These are phyloP conservation scores for Theristicus caerulescens DNA, from an alignment of 2,113 vertebrate genomes.

Conservation along the genomic window DNA sequence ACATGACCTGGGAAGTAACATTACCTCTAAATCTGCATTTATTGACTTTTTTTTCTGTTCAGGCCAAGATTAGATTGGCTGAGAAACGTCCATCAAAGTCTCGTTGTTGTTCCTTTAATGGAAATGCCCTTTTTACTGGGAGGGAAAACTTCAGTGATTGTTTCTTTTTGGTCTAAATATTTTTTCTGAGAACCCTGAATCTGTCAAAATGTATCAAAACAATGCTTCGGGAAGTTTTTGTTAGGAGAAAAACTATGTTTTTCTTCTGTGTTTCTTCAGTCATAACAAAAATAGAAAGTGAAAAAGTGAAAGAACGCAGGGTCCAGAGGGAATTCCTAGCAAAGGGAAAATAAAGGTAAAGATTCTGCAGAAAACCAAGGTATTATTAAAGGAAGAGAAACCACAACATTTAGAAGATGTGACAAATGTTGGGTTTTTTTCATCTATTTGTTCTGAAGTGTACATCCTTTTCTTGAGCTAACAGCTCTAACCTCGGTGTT, in stretches of 20 bases:
- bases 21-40: background rate
- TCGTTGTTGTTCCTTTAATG: background rate
- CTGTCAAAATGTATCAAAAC: background rate
- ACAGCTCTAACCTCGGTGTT: background rate
- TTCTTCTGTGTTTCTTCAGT: background rate
- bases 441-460: background rate
- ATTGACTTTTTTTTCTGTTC: background rate
- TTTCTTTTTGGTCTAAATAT: background rate
- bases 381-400: background rate
- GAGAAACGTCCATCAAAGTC: background rate
- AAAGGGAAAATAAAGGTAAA: background rate
- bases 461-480: background rate
- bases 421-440: rapidly evolving
- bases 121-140: background rate
- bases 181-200: background rate
- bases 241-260: background rate
- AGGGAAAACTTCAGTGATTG: background rate
- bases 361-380: background rate
- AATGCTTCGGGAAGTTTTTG: background rate
- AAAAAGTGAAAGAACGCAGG: background rate
- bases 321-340: background rate
- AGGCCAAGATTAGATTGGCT: background rate
- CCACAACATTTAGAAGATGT: background rate
- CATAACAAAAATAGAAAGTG: background rate
- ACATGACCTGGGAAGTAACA: background rate